A percentile compares a stretch with the other conserved stretches of the same genome.
Conservation (phyloP, 2,888 invertebrate species). For the Hydrotaea cyrtoneurina region DNA sequence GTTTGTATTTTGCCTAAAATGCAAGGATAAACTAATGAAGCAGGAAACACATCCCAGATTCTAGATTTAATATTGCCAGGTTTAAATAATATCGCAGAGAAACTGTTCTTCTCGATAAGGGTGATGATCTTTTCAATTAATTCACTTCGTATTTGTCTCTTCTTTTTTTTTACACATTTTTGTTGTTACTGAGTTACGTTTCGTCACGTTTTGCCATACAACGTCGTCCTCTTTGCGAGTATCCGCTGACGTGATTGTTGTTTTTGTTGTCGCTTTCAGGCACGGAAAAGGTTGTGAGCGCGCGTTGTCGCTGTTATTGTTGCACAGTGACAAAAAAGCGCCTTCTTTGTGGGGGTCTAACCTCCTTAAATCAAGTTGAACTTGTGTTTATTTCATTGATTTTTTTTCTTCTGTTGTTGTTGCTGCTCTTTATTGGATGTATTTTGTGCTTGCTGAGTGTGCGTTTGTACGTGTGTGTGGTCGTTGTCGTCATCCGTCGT, state of each 20-base stretch:
- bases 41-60: too few species aligned
- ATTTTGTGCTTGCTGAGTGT: background rate
- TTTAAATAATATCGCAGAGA: too few species aligned
- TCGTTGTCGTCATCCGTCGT: too few species aligned
- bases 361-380: slow-evolving; percentile 62
- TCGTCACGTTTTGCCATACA: slow-evolving; percentile 18
- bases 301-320: background rate
- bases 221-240: background rate
- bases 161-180: background rate
- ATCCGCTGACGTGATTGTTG: background rate
- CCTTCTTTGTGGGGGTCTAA: slow-evolving; percentile 45
- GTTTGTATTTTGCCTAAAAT: too few species aligned
- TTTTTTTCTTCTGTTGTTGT: slow-evolving; percentile 29
- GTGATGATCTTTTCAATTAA: background rate
- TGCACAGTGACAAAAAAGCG: slow-evolving; percentile 4
- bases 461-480: too few species aligned
- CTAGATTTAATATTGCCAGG: too few species aligned
- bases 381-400: slow-evolving; percentile 61
- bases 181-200: background rate
- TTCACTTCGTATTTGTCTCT: background rate
- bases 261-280: background rate
- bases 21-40: too few species aligned
- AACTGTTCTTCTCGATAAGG: background rate
- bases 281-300: background rate
- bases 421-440: slow-evolving; percentile 40